Evolutionary conservation across 2,113 vertebrate species (phyloP).

Genomic region (Vidua macroura): DNA sequence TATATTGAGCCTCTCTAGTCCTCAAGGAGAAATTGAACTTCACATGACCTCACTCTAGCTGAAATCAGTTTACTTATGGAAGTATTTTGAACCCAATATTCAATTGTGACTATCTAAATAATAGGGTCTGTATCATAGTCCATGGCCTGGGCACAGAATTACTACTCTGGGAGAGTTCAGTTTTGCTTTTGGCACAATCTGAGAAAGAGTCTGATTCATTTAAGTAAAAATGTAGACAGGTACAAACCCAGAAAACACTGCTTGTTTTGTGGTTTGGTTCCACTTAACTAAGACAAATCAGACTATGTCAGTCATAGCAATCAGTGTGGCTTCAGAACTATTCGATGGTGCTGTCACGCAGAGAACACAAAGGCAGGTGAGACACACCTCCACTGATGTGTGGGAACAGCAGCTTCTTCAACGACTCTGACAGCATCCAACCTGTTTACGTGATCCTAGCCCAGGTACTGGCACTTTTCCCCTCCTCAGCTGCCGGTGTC

Average conservation of each 20-base stretch:
- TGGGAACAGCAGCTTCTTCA: neutral
- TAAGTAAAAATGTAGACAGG: neutral
- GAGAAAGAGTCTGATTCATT: neutral
- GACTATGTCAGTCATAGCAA: neutral
- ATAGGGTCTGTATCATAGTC: neutral
- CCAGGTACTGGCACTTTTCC: too few relatives aligned
- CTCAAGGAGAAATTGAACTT: neutral
- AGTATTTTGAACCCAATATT: neutral
- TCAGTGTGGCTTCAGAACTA: neutral
- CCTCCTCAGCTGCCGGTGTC: neutral
- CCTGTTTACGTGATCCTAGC: accelerated
- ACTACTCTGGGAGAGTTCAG: neutral
- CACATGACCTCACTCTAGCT: neutral
- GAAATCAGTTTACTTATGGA: neutral
- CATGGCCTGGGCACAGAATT: neutral
- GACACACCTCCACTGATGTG: accelerated
- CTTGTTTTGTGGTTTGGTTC: neutral
- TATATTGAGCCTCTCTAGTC: neutral
- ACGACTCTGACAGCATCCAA: neutral
- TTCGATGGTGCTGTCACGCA: accelerated
- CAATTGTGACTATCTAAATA: neutral
- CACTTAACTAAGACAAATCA: neutral
- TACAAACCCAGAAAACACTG: neutral
- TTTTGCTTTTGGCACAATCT: neutral
- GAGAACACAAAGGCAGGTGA: neutral